Base-by-base conservation (phyloP, 2,797 vertebrate species). In the Lithobates sylvaticus region DNA sequence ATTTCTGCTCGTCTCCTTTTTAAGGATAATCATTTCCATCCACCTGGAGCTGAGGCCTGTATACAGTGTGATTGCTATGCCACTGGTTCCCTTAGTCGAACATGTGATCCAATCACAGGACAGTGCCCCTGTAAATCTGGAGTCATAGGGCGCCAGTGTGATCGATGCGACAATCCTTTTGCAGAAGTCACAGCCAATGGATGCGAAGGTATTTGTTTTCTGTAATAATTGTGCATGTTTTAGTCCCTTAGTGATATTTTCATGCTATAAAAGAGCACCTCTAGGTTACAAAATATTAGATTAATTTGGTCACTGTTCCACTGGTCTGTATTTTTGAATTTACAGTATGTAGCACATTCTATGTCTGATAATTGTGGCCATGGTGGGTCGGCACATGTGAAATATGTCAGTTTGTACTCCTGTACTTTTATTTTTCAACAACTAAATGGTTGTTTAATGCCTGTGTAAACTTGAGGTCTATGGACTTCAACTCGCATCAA, bases 111-210 rank as follows among this genome's bases (percentile, higher is more conserved):
- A 36, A 93, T 94, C 86, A 97, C 93, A 0, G 97, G 98, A 54
- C 97, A 97, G 92, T 99, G 98, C 34, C 96, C 95, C 69, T 99
- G 98, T 90, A 99, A 98, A 88, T 93, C 97, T 0, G 98, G 98
- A 0, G 98, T 99, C 89, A 99, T 99, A 6, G 98, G 98, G 2
- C 96, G 93, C 15, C 97, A 96, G 91, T 99, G 98, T 50, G 97
- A 99, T 91, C 96, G 88, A 89, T 99, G 98, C 10, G 98, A 99
- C 92, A 99, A 99, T 91, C 98, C 98, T 12, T 99, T 99, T 0
- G 98, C 98, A 0, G 98, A 99, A 92, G 98, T 99, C 76, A 97
- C 97, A 0, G 88, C 95, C 54, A 96, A 94, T 0, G 98, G 98
- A 90, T 99, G 98, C 0, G 97, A 99, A 96, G 98, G 98, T 98